A percentile compares a stretch with the other conserved stretches of the same genome.
phyloP scores from a whole-genome alignment of 1,140 invertebrate genomes.

The Drosophila sp. region DNA sequence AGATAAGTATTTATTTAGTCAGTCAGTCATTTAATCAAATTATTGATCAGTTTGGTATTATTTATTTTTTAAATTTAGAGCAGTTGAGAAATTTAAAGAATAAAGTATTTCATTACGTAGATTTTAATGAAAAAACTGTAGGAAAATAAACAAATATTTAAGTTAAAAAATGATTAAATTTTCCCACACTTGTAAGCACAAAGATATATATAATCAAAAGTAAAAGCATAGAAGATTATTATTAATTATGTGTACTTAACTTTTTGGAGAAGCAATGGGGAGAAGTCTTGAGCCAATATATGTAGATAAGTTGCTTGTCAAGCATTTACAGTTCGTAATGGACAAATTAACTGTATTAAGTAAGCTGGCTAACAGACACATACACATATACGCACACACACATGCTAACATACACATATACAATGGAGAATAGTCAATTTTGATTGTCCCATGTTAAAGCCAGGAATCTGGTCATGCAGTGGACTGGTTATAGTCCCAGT shows the following conservation, averaged over 20 bases:
- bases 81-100: too few species aligned
- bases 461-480: conserved; percentile 1
- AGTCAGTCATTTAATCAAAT: conserved; percentile 4
- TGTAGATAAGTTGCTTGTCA: background rate
- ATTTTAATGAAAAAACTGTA: too few species aligned
- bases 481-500: background rate
- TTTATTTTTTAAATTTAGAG: too few species aligned
- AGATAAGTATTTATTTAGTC: background rate
- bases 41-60: background rate
- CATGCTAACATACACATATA: background rate
- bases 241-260: background rate
- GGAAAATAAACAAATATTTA: too few species aligned
- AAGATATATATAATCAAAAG: background rate
- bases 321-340: conserved; percentile 2
- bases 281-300: background rate
- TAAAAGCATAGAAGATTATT: too few species aligned
- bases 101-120: too few species aligned
- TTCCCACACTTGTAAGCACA: too few species aligned
- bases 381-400: background rate
- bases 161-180: too few species aligned
- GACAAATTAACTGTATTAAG: conserved; percentile 12
- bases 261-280: background rate
- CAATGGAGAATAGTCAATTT: background rate
- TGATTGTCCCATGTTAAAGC: conserved; percentile 8
- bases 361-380: background rate